Evolutionary conservation across 2,113 vertebrate genomes (phyloP).

Genomic region (Parotia lawesii): DNA sequence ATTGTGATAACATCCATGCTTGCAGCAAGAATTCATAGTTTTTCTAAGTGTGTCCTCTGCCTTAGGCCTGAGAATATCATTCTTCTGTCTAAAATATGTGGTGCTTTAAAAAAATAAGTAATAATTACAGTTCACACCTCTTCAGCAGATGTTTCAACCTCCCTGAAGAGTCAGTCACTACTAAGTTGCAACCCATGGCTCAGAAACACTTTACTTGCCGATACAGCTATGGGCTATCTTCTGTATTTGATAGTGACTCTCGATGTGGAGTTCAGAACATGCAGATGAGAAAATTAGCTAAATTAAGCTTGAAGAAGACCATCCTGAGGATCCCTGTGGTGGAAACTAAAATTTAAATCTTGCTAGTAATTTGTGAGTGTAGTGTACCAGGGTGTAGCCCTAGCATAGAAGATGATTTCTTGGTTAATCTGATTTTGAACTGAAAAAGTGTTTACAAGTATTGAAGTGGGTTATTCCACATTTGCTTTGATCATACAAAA

Average conservation of each 20-base stretch:
- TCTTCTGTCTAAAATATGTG: neutral
- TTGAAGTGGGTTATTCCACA: neutral
- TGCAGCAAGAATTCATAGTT: neutral
- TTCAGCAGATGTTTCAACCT: neutral
- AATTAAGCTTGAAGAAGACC: neutral
- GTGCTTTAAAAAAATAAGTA: neutral
- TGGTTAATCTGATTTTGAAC: neutral
- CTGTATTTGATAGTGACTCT: neutral
- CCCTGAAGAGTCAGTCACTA: neutral
- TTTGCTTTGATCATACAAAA: neutral
- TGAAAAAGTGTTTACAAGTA: neutral
- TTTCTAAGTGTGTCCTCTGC: neutral
- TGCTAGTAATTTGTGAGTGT: neutral
- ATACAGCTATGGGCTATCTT: neutral
- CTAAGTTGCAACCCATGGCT: neutral
- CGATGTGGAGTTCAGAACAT: neutral
- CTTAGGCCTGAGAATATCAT: neutral
- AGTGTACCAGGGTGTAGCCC: neutral
- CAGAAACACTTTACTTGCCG: neutral
- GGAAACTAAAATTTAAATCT: neutral
- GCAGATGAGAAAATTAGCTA: neutral
- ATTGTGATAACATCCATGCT: neutral
- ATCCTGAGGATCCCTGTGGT: neutral
- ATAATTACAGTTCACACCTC: neutral
- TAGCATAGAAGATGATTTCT: neutral